Percentiles rank a stretch among this genome's conserved stretches.
phyloP scores from a whole-genome alignment of 2,113 vertebrate genomes.

The Brachirus orientalis region DNA sequence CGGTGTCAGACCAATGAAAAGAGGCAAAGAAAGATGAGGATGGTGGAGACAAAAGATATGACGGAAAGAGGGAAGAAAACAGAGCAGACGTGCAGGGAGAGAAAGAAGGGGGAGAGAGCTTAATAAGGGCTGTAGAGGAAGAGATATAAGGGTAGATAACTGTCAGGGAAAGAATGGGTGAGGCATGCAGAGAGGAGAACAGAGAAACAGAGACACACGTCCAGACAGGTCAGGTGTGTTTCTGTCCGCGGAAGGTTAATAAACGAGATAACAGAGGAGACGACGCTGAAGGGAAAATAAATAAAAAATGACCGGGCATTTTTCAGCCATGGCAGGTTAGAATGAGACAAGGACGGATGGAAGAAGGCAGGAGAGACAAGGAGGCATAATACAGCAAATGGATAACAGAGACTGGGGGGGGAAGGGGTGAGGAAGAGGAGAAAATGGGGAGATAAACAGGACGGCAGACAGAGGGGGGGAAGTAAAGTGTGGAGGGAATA shows the following conservation, averaged over 20 bases:
- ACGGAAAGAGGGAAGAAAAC: too few relatives aligned
- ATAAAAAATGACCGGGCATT: slow-evolving; percentile 38
- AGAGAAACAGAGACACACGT: slow-evolving; percentile 7
- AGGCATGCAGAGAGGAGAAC: slow-evolving; percentile 8
- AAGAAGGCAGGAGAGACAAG: slow-evolving; percentile 23
- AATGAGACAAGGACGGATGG: slow-evolving; percentile 13
- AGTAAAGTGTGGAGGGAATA: slow-evolving; percentile 1
- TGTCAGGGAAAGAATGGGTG: background rate
- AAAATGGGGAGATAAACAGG: background rate
- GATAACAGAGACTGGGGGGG: slow-evolving; percentile 12
- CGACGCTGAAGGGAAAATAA: background rate
- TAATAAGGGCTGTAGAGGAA: background rate
- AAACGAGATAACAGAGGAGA: slow-evolving; percentile 23
- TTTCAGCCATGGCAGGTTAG: slow-evolving; percentile 17
- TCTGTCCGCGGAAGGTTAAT: slow-evolving; percentile 13
- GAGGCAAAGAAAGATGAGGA: too few relatives aligned
- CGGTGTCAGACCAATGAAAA: too few relatives aligned
- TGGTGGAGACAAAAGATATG: too few relatives aligned
- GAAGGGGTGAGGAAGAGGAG: background rate
- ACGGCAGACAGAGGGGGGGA: too few relatives aligned
- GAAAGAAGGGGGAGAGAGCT: slow-evolving; percentile 1
- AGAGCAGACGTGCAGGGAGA: background rate
- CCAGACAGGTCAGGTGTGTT: slow-evolving; percentile 4
- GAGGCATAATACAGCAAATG: slow-evolving; percentile 5
- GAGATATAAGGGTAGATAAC: background rate